Percentiles rank a stretch among this genome's conserved stretches.
Evolutionary conservation across 2,888 invertebrate species (phyloP).

Genomic region (Diplolepis rosae): DNA sequence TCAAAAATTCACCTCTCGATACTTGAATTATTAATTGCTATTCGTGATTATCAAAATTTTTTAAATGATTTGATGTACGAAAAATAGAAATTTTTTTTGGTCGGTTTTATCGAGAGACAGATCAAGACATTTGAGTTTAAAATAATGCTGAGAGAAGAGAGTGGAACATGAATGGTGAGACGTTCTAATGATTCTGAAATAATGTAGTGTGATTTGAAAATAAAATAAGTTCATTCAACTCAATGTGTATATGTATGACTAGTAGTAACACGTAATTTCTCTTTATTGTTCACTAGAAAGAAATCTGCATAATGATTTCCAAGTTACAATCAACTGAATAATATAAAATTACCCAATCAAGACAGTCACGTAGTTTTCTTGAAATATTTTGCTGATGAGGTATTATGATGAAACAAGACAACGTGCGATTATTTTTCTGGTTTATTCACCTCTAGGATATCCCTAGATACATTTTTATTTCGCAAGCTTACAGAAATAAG

Average conservation of each 20-base stretch:
- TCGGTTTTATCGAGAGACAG: background rate
- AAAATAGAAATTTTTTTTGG: background rate
- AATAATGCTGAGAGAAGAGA: background rate
- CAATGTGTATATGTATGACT: background rate
- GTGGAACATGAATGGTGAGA: too few species aligned
- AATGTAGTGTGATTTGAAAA: slow-evolving; percentile 3
- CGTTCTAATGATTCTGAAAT: background rate
- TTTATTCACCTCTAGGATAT: background rate
- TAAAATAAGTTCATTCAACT: slow-evolving; percentile 3
- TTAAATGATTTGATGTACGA: too few species aligned
- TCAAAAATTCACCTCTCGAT: background rate
- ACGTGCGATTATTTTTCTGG: background rate
- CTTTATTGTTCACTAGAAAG: too few species aligned
- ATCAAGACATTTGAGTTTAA: background rate
- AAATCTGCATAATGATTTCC: background rate
- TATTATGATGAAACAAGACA: background rate
- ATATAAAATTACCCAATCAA: background rate
- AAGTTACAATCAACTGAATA: background rate
- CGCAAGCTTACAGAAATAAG: background rate
- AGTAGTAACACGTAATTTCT: background rate
- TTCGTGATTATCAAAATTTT: too few species aligned
- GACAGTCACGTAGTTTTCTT: background rate
- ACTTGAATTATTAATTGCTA: background rate
- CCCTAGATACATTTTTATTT: background rate
- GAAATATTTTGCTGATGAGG: background rate